Conservation (phyloP, 2,797 vertebrate genomes). For the Gallinago nigripennis region DNA sequence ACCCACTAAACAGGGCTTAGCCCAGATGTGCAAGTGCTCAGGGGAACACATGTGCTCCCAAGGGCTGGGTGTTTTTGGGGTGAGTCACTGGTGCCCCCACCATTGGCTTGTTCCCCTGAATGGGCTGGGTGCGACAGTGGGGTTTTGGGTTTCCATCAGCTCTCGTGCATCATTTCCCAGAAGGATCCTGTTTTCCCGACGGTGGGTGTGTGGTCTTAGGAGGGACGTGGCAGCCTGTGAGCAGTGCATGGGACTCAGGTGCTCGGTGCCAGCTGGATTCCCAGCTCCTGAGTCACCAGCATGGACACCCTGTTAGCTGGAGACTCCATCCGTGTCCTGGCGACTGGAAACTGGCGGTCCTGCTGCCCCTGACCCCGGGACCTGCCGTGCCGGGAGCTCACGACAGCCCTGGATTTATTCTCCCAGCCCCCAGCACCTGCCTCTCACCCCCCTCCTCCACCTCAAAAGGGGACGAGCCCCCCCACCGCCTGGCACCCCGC, state of each 20-base stretch:
- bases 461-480: neutral
- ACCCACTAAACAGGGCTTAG: neutral
- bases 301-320: neutral
- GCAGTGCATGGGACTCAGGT: neutral
- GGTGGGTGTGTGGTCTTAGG: neutral
- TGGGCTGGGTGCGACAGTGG: neutral
- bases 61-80: neutral
- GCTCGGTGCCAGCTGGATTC: neutral
- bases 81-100: neutral
- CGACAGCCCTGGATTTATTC: slow-evolving; percentile 14
- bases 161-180: neutral
- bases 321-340: accelerated
- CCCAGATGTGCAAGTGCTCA: neutral
- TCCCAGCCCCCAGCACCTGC: slow-evolving; percentile 2
- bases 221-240: neutral
- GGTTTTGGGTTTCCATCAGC: neutral
- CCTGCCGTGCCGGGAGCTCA: neutral
- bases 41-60: accelerated
- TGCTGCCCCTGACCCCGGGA: slow-evolving; percentile 1
- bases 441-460: neutral
- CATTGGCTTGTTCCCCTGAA: neutral
- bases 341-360: slow-evolving; percentile 5
- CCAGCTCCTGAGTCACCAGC: neutral
- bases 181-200: neutral
- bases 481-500: neutral